These are phyloP conservation scores for Lepidurus couesii DNA, from an alignment of 1,140 invertebrate genomes.

Conservation along the genomic window DNA sequence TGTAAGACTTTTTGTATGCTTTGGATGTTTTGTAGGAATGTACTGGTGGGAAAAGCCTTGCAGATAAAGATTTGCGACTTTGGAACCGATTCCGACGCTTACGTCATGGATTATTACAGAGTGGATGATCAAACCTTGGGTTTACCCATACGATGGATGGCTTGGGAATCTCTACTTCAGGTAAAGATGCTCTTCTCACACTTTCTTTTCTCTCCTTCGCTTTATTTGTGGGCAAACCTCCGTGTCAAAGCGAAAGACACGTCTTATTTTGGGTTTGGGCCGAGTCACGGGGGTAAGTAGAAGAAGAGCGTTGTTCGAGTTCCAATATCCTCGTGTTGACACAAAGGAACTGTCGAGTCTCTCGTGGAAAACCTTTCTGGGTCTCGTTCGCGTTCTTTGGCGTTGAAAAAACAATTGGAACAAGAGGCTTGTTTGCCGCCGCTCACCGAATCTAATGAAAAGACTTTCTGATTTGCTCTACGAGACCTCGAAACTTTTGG, in stretches of 20 bases:
- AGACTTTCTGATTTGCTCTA: background rate
- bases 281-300: background rate
- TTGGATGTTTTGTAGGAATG: constrained; percentile 61
- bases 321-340: constrained; percentile 11
- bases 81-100: constrained; percentile 60
- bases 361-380: background rate
- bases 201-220: constrained; percentile 22
- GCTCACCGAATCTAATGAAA: constrained; percentile 10
- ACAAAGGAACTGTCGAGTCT: background rate
- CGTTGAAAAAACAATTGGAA: background rate
- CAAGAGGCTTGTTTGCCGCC: background rate
- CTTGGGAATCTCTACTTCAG: constrained; percentile 61
- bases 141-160: constrained; percentile 66
- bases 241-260: constrained; percentile 2
- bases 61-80: constrained; percentile 76
- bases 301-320: constrained; percentile 2
- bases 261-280: background rate
- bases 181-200: constrained; percentile 46
- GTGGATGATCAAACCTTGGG: constrained; percentile 54
- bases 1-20: background rate
- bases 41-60: constrained; percentile 70
- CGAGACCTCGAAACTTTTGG: background rate
- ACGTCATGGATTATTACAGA: constrained; percentile 62
- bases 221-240: constrained; percentile 20
- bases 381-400: background rate